Evolutionary conservation across 2,797 vertebrate species (phyloP), one percentile per base, ranked within the genome.

Genomic region (Spinibarbus caldwelli): DNA sequence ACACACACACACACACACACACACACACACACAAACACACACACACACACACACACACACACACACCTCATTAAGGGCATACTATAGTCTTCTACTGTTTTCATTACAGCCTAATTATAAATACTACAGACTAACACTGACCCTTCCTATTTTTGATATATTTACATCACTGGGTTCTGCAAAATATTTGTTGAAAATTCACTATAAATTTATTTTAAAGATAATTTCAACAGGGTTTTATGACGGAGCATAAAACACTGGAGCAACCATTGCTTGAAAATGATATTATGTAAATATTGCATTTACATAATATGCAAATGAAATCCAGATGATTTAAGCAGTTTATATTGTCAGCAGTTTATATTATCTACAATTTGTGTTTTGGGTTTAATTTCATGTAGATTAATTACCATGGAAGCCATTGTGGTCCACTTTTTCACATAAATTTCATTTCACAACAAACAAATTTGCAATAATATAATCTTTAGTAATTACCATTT

Each of bases 361-460:
- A 41, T 10, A 10, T 41, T 62, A 62, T 29, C 31, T 36, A 36
- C 3, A 43, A 10, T 72, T 29, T 29, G n/a, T 47, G 45, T 3
- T 75, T 73, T 49, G 71, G 12, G 17, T 73, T 73, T 10, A 9
- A 47, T 73, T 73, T 73, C 0, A 10, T 73, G 17, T 29, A 47
- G n/a, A 72, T 45, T 72, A 9, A 47, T 19, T 62, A 15, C 57
- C n/a, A 14, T 45, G 70, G n/a, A 72, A 3, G 45, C 6, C 5
- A 17, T 5, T 34, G 45, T 21, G 29, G 11, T 54, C 11, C 19
- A 76, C 19, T 0, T 34, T 52, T 29, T 52, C 29, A 34, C 9
- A 49, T 75, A 34, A 34, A 75, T 52, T 14, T 23, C 41, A 83
- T 82, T 88, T 83, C 67, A 83, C 71, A 87, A 82, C 85, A 79